A percentile compares a stretch with the other conserved stretches of the same genome.
Conservation (phyloP, 2,888 invertebrate species). For the Boloria selene region DNA sequence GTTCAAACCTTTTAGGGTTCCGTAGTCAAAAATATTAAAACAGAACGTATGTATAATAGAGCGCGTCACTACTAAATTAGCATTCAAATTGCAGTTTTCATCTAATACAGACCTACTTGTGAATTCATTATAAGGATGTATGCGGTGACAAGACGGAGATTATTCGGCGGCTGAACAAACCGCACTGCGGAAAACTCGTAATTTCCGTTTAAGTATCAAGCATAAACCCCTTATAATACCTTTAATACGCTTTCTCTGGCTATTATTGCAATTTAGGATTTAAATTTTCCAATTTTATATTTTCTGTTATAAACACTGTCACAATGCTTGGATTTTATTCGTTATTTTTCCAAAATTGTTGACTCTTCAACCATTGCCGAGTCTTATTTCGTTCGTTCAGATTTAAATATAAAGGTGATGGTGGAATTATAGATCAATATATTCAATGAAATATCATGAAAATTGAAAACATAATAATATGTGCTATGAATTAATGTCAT, state of each 20-base stretch:
- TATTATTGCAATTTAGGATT: constrained; percentile 52
- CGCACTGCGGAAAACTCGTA: constrained; percentile 66
- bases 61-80: too few species aligned
- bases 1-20: too few species aligned
- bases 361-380: background rate
- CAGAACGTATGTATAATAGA: too few species aligned
- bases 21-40: too few species aligned
- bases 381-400: too few species aligned
- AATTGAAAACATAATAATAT: too few species aligned
- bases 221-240: constrained; percentile 63
- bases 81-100: background rate
- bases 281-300: constrained; percentile 48
- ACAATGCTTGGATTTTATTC: constrained; percentile 31
- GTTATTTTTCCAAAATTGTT: constrained; percentile 22
- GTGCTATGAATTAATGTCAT: too few species aligned
- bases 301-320: constrained; percentile 46
- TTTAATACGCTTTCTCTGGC: constrained; percentile 52
- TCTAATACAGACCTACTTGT: background rate
- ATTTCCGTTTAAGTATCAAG: constrained; percentile 61
- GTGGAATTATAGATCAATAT: too few species aligned
- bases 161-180: constrained; percentile 56
- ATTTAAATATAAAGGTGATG: too few species aligned
- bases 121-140: constrained; percentile 51
- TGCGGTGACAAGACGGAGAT: constrained; percentile 65
- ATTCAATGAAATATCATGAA: too few species aligned